Evolutionary conservation across 2,888 invertebrate species (phyloP).

Genomic region (Parnassius orleans): DNA sequence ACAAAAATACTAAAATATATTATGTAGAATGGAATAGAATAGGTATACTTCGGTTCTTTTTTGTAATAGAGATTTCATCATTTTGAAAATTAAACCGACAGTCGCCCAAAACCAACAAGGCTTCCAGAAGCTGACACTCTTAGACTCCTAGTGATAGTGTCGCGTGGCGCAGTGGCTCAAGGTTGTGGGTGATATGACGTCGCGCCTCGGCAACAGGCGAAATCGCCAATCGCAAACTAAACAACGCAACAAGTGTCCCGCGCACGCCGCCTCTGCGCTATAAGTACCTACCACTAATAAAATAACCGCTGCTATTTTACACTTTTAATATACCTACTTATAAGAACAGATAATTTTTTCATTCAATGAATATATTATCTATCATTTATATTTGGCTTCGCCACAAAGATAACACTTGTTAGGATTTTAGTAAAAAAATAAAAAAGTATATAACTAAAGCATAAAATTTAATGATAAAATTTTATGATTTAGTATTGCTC

Average conservation of each 20-base stretch:
- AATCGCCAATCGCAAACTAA: constrained; percentile 70
- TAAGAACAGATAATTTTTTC: background rate
- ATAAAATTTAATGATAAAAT: too few species aligned
- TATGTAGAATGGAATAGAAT: too few species aligned
- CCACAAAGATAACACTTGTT: too few species aligned
- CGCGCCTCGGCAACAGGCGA: constrained; percentile 63
- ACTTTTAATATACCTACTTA: constrained; percentile 8
- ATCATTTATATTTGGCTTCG: too few species aligned
- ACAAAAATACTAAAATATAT: too few species aligned
- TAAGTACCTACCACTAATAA: constrained; percentile 58
- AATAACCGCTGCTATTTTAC: constrained; percentile 45
- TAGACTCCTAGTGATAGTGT: constrained; percentile 28
- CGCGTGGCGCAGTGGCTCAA: constrained; percentile 56
- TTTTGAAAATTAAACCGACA: background rate
- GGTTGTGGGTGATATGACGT: constrained; percentile 60
- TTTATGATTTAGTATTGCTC: constrained; percentile 33
- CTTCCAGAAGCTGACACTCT: constrained; percentile 21
- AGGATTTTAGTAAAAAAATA: background rate
- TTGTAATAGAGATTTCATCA: background rate
- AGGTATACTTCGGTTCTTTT: too few species aligned
- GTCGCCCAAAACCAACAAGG: background rate
- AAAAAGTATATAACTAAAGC: background rate
- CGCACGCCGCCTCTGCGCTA: constrained; percentile 50
- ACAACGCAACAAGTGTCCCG: constrained; percentile 75
- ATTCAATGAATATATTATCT: background rate